These are phyloP conservation scores for Austrofundulus limnaeus DNA, from an alignment of 2,113 vertebrate genomes.

Conservation along the genomic window DNA sequence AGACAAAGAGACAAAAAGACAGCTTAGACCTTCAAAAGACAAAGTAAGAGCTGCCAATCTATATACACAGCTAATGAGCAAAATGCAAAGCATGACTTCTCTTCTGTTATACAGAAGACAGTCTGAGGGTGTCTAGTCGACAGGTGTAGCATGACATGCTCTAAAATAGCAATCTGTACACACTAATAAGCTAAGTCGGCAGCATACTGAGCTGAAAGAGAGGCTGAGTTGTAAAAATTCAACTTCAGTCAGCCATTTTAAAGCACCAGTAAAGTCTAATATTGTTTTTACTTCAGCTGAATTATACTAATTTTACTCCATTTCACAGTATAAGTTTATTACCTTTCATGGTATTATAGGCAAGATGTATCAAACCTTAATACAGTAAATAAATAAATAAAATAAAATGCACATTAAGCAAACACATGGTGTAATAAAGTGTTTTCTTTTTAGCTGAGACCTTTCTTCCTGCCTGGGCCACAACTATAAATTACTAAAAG, in stretches of 20 bases:
- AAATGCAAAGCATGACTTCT: conserved; percentile 5
- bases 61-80: conserved; percentile 13
- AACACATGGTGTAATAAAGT: not conserved
- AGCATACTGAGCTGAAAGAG: not conserved
- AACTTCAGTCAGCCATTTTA: conserved; percentile 18
- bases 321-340: conserved; percentile 38
- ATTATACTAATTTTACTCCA: conserved; percentile 36
- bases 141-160: not conserved
- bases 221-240: not conserved
- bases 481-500: not conserved
- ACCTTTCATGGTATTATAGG: conserved; percentile 14
- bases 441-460: not conserved
- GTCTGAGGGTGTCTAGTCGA: conserved; percentile 6
- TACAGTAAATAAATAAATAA: not conserved
- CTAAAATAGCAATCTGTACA: conserved; percentile 7
- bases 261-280: conserved; percentile 28
- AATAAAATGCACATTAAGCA: not conserved
- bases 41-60: not conserved
- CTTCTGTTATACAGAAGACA: not conserved
- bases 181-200: not conserved
- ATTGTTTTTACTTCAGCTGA: conserved; percentile 33
- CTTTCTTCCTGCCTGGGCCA: not conserved
- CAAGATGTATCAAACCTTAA: not conserved
- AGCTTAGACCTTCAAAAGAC: conserved; percentile 14
- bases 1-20: not conserved